Evolutionary conservation across 2,888 invertebrate species (phyloP).

Genomic region (Athrips mouffetella): DNA sequence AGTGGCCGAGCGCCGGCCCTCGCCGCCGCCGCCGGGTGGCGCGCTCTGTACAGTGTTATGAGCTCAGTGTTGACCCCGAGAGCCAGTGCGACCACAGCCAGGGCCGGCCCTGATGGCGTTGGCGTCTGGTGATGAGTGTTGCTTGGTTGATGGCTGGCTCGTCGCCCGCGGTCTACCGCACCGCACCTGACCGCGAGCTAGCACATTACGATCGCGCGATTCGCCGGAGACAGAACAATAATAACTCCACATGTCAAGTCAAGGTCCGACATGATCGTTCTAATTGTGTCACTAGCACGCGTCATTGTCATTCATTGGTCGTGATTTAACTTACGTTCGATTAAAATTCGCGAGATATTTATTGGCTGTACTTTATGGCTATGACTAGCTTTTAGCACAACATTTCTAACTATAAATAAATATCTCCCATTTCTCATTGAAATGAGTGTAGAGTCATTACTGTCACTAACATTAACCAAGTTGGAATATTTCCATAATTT

Average conservation of each 20-base stretch:
- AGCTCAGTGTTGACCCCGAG: conserved; percentile 39
- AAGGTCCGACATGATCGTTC: conserved; percentile 40
- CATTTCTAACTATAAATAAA: no score
- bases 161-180: conserved; percentile 13
- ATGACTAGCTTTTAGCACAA: no score
- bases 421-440: background rate
- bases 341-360: background rate
- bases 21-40: background rate
- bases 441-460: conserved; percentile 10
- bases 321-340: conserved; percentile 13
- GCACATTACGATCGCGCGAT: conserved; percentile 13
- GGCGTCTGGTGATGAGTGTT: conserved; percentile 1
- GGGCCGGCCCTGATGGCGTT: conserved; percentile 13
- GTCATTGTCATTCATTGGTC: conserved; percentile 31
- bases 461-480: conserved; percentile 15
- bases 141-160: conserved; percentile 13
- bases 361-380: no score
- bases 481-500: conserved; percentile 15
- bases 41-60: conserved; percentile 28
- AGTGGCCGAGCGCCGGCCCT: conserved; percentile 22
- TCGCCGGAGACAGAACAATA: conserved; percentile 41
- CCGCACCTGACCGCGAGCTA: background rate
- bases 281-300: conserved; percentile 34
- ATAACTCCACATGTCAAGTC: conserved; percentile 48
- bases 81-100: conserved; percentile 25